A percentile compares a stretch with the other conserved stretches of the same genome.
These are phyloP conservation scores for Cyprinodon diabolis DNA, from an alignment of 2,797 vertebrate species.

Conservation along the genomic window DNA sequence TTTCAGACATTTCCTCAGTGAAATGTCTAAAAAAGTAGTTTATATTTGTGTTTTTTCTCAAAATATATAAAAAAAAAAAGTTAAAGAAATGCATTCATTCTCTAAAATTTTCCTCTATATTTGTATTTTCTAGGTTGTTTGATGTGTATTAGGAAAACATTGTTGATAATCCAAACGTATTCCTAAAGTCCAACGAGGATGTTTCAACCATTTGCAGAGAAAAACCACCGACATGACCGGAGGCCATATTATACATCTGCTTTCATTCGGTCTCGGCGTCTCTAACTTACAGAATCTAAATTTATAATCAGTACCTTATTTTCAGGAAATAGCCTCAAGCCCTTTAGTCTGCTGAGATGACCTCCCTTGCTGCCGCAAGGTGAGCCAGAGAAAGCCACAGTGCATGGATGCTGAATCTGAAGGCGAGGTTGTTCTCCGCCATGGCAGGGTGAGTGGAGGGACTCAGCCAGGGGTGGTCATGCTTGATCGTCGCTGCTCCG, in stretches of 20 bases:
- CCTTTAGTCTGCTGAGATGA: conserved; percentile 17
- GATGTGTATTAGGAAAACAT: not conserved
- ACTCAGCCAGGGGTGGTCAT: conserved; percentile 31
- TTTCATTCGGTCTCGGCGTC: not conserved
- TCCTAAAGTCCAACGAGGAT: not conserved
- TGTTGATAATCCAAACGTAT: not conserved
- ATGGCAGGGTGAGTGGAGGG: conserved; percentile 3
- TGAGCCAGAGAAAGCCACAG: conserved; percentile 39
- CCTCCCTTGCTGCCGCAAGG: conserved; percentile 26
- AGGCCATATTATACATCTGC: conserved; percentile 1
- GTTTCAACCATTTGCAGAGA: not conserved
- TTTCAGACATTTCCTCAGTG: no score
- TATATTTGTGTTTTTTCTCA: no score
- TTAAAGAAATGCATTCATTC: not conserved
- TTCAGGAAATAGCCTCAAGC: conserved; percentile 17
- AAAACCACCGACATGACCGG: not conserved
- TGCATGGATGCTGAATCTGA: conserved; percentile 37
- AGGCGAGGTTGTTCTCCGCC: conserved; percentile 44
- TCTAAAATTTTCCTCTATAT: not conserved
- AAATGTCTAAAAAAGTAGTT: not conserved
- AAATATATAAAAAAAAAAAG: not conserved
- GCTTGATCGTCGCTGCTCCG: conserved; percentile 26
- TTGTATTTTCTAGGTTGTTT: not conserved
- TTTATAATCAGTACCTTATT: conserved; percentile 27
- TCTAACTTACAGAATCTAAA: conserved; percentile 22